A percentile compares a stretch with the other conserved stretches of the same genome.
Evolutionary conservation across 2,797 vertebrate genomes (phyloP).

Genomic region (Atherinosoma microstoma): DNA sequence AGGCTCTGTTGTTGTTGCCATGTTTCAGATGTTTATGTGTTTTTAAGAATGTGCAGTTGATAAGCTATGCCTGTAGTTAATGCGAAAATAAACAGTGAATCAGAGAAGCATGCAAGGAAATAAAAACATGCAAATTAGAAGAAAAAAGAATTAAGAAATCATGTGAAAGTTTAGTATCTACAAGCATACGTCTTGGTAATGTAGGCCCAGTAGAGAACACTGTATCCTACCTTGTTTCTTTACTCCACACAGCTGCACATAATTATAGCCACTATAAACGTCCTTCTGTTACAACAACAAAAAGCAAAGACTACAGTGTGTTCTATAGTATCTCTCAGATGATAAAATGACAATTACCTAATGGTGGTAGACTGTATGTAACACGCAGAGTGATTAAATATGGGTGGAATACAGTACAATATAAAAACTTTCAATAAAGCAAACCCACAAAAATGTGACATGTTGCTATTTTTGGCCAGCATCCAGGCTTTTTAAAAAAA

Average conservation of each 20-base stretch:
- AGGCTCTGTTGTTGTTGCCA: not conserved
- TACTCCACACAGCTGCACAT: constrained; percentile 23
- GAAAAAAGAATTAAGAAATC: not conserved
- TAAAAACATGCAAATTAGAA: not conserved
- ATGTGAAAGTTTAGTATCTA: not conserved
- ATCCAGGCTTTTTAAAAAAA: constrained; percentile 1
- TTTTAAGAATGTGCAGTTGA: not conserved
- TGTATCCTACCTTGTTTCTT: constrained; percentile 14
- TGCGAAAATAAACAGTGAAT: not conserved
- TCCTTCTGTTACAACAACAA: constrained; percentile 17
- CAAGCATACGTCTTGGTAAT: constrained; percentile 1
- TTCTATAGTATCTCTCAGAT: not conserved
- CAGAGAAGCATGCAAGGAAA: not conserved
- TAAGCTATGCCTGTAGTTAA: not conserved
- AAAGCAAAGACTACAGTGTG: not conserved
- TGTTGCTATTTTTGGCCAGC: not conserved
- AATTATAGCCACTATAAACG: constrained; percentile 22
- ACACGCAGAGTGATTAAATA: not conserved
- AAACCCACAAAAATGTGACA: not conserved
- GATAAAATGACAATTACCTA: not conserved
- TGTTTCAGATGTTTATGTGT: not conserved
- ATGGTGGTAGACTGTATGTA: not conserved
- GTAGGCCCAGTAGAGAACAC: not conserved
- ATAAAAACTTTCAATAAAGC: not conserved
- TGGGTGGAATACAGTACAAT: not conserved